Evolutionary conservation across 2,113 vertebrate species (phyloP).

Genomic region (Dasyurus viverrinus): DNA sequence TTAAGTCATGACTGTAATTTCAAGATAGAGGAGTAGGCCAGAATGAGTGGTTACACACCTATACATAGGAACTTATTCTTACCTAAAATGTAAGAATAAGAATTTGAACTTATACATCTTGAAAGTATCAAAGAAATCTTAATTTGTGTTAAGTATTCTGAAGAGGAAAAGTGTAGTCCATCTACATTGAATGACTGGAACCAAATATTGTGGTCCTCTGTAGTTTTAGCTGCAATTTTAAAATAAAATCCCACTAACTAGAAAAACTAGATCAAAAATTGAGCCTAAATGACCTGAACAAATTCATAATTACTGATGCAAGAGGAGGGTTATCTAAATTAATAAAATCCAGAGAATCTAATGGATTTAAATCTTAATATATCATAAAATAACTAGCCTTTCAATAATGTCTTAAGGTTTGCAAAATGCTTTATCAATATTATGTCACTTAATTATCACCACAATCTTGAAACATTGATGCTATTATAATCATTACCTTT

Average conservation of each 20-base stretch:
- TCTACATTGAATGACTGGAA: not conserved
- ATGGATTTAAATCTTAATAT: not conserved
- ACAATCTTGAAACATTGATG: not conserved
- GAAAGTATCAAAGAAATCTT: not conserved
- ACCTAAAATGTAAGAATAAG: not conserved
- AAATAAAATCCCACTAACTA: not conserved
- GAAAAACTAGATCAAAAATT: not conserved
- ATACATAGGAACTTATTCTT: not conserved
- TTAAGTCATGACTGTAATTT: not conserved
- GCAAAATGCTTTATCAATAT: not conserved
- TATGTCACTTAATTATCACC: not conserved
- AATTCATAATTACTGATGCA: not conserved
- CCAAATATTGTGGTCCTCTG: not conserved
- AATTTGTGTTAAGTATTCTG: not conserved
- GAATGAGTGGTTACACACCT: conserved; percentile 17
- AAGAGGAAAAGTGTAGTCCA: not conserved
- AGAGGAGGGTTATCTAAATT: not conserved
- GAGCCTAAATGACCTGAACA: not conserved
- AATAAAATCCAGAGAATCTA: not conserved
- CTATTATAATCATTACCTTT: not conserved
- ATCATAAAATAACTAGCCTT: not conserved
- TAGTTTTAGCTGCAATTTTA: not conserved
- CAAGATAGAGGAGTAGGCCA: not conserved
- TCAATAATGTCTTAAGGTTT: not conserved
- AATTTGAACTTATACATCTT: not conserved